Evolutionary conservation across 1,140 invertebrate species (phyloP).

Genomic region (Drosophila varians): DNA sequence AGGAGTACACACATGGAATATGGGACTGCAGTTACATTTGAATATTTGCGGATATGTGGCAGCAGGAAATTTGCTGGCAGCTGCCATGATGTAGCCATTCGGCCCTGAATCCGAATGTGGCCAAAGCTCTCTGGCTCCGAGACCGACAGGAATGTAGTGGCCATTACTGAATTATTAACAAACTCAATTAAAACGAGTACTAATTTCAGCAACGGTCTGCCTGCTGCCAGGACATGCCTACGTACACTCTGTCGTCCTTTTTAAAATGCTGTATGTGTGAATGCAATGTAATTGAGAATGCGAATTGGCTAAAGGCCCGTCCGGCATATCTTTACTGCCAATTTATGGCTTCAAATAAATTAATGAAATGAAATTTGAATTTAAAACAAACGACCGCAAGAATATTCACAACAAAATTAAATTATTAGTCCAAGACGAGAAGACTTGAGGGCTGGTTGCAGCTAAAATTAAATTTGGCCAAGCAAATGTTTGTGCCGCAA

Average conservation of each 20-base stretch:
- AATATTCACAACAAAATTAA: slow-evolving; percentile 67
- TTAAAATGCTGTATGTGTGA: slow-evolving; percentile 66
- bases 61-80: slow-evolving; percentile 73
- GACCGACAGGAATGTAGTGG: slow-evolving; percentile 51
- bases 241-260: slow-evolving; percentile 43
- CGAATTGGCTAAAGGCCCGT: slow-evolving; percentile 24
- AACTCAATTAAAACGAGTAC: slow-evolving; percentile 78
- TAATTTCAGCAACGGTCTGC: slow-evolving; percentile 61
- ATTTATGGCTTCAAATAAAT: slow-evolving; percentile 78
- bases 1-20: background rate
- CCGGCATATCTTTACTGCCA: slow-evolving; percentile 66
- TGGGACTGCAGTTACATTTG: slow-evolving; percentile 10
- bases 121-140: slow-evolving; percentile 30
- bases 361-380: slow-evolving; percentile 82
- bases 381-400: slow-evolving; percentile 60
- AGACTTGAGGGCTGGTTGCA: slow-evolving; percentile 4
- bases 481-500: slow-evolving; percentile 61
- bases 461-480: slow-evolving; percentile 61
- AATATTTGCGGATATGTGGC: slow-evolving; percentile 30
- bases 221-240: slow-evolving; percentile 7
- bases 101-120: slow-evolving; percentile 34
- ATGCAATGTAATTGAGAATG: slow-evolving; percentile 47
- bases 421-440: slow-evolving; percentile 52
- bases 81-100: slow-evolving; percentile 71
- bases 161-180: slow-evolving; percentile 81